Conservation (phyloP, 2,797 vertebrate species). For the Odontamblyopus lacepedii region DNA sequence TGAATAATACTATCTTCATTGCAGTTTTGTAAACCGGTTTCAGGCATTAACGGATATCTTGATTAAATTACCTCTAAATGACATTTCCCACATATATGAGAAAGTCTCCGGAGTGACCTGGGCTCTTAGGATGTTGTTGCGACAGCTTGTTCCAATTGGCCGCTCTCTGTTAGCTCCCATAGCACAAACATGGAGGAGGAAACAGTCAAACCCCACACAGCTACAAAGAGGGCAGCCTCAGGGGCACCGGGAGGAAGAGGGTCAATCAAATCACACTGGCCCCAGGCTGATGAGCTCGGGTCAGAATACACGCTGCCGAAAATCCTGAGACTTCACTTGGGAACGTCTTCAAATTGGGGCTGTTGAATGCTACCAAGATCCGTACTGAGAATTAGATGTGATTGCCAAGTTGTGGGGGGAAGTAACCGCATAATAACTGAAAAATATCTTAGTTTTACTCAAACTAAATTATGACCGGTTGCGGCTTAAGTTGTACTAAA, state of each 20-base stretch:
- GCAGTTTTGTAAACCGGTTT: no score
- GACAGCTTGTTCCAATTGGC: conserved; percentile 79
- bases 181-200: conserved; percentile 71
- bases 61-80: conserved; percentile 7
- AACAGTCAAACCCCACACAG: conserved; percentile 54
- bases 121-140: conserved; percentile 72
- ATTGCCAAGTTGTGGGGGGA: not conserved
- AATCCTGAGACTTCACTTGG: conserved; percentile 33
- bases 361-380: conserved; percentile 27
- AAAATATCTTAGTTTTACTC: not conserved
- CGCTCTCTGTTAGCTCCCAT: conserved; percentile 49
- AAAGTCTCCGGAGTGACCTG: conserved; percentile 62
- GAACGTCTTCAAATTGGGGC: conserved; percentile 56
- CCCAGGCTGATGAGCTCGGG: conserved; percentile 55
- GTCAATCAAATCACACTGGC: conserved; percentile 67
- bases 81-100: conserved; percentile 56
- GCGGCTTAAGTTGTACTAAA: not conserved
- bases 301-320: conserved; percentile 58
- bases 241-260: conserved; percentile 65
- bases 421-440: not conserved
- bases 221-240: conserved; percentile 63
- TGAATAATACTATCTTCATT: no score
- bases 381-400: conserved; percentile 56
- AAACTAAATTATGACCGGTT: not conserved
- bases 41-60: not conserved